Base-by-base conservation (phyloP, 1,140 invertebrate species). In the Drosophila fuyamai region DNA sequence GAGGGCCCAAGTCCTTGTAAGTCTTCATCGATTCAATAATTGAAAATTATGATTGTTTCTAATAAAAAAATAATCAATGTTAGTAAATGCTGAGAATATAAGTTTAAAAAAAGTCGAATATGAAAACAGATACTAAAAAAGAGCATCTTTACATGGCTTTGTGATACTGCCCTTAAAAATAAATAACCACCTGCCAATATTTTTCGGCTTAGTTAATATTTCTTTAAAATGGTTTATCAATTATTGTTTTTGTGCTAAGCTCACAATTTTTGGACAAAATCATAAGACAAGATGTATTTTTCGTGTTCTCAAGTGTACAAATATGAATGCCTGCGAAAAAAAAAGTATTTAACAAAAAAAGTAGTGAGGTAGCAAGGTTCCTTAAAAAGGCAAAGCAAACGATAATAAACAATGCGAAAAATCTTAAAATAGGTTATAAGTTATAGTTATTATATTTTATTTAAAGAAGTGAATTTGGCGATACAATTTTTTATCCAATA, bases 1-100 rank as follows among this genome's bases (percentile, higher is more conserved):
- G 27, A 65, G 41, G 61, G 47, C 61, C 32, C 13, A 16, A 68
- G 60, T 68, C 65, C 61, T 68, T 66, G 65, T 68, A 68, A 68
- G 65, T 68, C 32, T 36, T 68, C 60, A 68, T 66, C 32, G 65
- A 66, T 68, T 68, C 60, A 53, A 53, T 53, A 54, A 36, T 35
- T 44, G 18, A 29, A 13, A 18, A 35, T 16, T 4, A 8, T 16
- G 43, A 12, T 35, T 44, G 5, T 48, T 59, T 32, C 35, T 4
- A 12, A 13, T n/a, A 53, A 10, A 53, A 14, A 10, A 32, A 5
- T 10, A 6, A 9, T 10, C 16, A 2, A 5, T 35, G n/a, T 7
- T 35, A 32, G 1, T 16, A 10, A 32, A 35, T 9, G 14, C 0
- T 14, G 10, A 9, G n/a, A 9, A n/a, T 32, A 35, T 5, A 14